These are phyloP conservation scores for Drosophila pseudotakahashii DNA, from an alignment of 2,888 invertebrate species.

Conservation along the genomic window DNA sequence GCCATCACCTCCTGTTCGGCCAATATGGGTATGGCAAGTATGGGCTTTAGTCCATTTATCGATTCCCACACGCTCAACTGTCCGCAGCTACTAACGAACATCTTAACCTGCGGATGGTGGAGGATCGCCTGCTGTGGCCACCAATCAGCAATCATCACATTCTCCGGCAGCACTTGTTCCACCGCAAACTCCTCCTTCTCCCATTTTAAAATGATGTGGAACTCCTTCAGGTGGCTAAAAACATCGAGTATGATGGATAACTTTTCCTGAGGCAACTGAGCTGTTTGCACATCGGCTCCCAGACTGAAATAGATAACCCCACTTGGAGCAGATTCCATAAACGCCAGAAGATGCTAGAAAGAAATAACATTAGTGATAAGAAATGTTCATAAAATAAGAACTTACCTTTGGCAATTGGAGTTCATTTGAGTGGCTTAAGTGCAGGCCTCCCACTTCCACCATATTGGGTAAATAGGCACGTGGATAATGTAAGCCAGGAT, in stretches of 20 bases:
- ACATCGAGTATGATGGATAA: constrained; percentile 76
- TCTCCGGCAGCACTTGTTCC: constrained; percentile 75
- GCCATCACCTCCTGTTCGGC: constrained; percentile 85
- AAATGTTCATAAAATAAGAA: neutral
- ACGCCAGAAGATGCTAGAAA: constrained; percentile 73
- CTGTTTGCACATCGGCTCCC: constrained; percentile 83
- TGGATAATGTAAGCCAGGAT: constrained; percentile 82
- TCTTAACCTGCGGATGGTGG: constrained; percentile 85
- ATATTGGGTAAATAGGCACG: constrained; percentile 83
- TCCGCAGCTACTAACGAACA: constrained; percentile 87
- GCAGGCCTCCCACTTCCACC: constrained; percentile 82
- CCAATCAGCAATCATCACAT: constrained; percentile 83
- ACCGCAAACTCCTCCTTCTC: constrained; percentile 82
- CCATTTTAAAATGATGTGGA: constrained; percentile 85
- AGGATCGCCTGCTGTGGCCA: constrained; percentile 83
- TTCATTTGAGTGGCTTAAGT: constrained; percentile 55
- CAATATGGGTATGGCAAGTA: constrained; percentile 85
- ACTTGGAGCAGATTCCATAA: constrained; percentile 82
- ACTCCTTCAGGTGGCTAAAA: constrained; percentile 76
- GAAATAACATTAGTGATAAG: neutral
- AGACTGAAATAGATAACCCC: constrained; percentile 85
- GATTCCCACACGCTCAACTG: constrained; percentile 86
- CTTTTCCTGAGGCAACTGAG: constrained; percentile 82
- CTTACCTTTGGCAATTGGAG: constrained; percentile 73
- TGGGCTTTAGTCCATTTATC: constrained; percentile 84